Evolutionary conservation across 2,113 vertebrate genomes (phyloP), one percentile per base, ranked within the genome.

Genomic region (Nannospalax galili): DNA sequence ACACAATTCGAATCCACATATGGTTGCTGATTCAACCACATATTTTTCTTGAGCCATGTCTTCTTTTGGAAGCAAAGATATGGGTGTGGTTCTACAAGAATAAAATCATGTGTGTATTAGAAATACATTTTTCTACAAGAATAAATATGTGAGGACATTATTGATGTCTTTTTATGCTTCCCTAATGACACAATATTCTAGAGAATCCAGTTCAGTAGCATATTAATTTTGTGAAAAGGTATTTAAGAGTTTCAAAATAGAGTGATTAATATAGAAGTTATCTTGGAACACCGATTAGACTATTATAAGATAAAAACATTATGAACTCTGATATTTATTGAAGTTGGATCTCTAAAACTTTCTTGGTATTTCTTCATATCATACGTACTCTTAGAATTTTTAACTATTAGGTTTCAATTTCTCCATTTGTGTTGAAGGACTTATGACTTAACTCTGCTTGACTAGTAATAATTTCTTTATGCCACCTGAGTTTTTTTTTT

Each of bases 41-140:
- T 96, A 6, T 93, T 92, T 95, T 92, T 74, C 80, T 91, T 86
- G 26, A 89, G 26, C 30, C 90, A 91, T 95, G 82, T 95, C 58
- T 96, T 92, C 70, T 91, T 91, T 96, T 90, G 82, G 91, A 96
- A 95, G 30, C 60, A 78, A 87, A 94, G 42, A 26, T 60, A 80
- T 93, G 73, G 87, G 78, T 92, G 86, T 95, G 72, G 64, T 91
- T 91, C 35, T 88, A 74, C 37, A 94, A 72, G 42, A 92, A 70
- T 8, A 82, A 84, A 94, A 40, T n/a, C 67, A 52, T n/a, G 32
- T 65, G n/a, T 79, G 52, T 64, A 26, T 3, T 74, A 80, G 77
- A 94, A 96, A 82, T 88, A 28, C 42, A 56, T 58, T 60, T 72
- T 90, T 90, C 62, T 94, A 62, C 1, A 56, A 40, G 42, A 94